phyloP scores from a whole-genome alignment of 2,888 invertebrate species.

The Mythimna vitellina region DNA sequence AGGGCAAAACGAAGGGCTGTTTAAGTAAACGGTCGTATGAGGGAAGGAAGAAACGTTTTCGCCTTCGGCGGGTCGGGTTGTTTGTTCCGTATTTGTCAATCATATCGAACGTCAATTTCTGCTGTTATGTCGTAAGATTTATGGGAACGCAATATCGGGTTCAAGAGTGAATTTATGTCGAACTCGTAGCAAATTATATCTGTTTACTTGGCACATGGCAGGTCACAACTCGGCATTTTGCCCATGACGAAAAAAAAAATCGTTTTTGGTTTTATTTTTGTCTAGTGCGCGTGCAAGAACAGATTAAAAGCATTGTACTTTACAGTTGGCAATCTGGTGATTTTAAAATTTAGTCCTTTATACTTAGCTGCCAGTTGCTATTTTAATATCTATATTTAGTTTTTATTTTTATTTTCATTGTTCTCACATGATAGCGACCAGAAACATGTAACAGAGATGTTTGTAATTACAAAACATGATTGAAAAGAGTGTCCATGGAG shows the following conservation, averaged over 20 bases:
- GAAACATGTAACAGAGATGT: too few species aligned
- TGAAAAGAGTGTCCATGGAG: too few species aligned
- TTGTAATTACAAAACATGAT: too few species aligned
- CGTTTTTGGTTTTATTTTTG: neutral
- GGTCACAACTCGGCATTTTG: neutral
- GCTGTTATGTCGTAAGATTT: constrained; percentile 2
- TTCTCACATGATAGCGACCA: too few species aligned
- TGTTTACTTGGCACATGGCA: constrained; percentile 5
- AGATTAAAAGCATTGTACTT: neutral
- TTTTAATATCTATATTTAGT: too few species aligned
- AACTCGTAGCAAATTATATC: neutral
- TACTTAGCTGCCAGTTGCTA: too few species aligned
- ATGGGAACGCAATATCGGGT: neutral
- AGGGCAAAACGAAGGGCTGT: constrained; percentile 7
- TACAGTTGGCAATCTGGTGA: neutral
- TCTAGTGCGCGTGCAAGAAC: neutral
- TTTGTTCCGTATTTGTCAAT: constrained; percentile 36
- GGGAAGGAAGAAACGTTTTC: constrained; percentile 18
- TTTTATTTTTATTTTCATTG: too few species aligned
- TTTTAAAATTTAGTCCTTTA: too few species aligned
- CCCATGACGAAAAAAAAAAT: neutral
- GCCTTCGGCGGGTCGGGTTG: constrained; percentile 10
- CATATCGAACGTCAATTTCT: constrained; percentile 22
- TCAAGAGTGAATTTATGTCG: neutral
- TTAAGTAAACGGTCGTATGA: constrained; percentile 12